A percentile compares a stretch with the other conserved stretches of the same genome.
phyloP scores from a whole-genome alignment of 2,888 invertebrate species.

The Malthinus flaveolus region DNA sequence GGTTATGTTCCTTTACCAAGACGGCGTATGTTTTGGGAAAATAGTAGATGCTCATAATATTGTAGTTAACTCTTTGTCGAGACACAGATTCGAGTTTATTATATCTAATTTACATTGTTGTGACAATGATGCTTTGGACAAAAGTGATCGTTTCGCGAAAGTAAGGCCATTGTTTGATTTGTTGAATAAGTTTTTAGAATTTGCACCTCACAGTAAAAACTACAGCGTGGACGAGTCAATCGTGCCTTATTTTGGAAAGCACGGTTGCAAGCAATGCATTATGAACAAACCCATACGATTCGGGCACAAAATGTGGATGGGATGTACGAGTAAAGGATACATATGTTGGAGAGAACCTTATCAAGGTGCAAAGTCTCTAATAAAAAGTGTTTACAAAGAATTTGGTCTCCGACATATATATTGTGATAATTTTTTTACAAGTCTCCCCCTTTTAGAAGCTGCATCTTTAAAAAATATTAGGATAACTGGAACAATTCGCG shows the following conservation, averaged over 20 bases:
- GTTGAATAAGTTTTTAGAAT: constrained; percentile 35
- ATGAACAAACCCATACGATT: constrained; percentile 39
- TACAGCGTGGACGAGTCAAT: constrained; percentile 46
- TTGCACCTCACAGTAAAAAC: constrained; percentile 28
- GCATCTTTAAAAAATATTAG: constrained; percentile 7
- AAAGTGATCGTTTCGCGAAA: constrained; percentile 36
- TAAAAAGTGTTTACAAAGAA: constrained; percentile 24
- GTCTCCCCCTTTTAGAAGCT: constrained; percentile 14
- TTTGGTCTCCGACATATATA: constrained; percentile 28
- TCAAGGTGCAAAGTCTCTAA: constrained; percentile 32
- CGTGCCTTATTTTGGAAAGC: constrained; percentile 46
- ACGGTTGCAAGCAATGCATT: constrained; percentile 43
- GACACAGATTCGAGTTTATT: constrained; percentile 39
- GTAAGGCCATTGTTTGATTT: constrained; percentile 34
- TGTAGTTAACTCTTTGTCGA: constrained; percentile 34
- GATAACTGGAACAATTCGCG: constrained; percentile 20
- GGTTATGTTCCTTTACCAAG: constrained; percentile 36
- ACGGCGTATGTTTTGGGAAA: constrained; percentile 39
- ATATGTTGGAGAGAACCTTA: constrained; percentile 40
- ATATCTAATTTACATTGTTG: constrained; percentile 38
- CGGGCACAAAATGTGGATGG: constrained; percentile 41
- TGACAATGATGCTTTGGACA: constrained; percentile 35
- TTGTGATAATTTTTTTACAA: constrained; percentile 30
- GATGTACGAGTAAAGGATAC: constrained; percentile 37
- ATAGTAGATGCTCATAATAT: constrained; percentile 34